These are phyloP conservation scores for Cariama cristata DNA, from an alignment of 2,113 vertebrate genomes.

Conservation along the genomic window DNA sequence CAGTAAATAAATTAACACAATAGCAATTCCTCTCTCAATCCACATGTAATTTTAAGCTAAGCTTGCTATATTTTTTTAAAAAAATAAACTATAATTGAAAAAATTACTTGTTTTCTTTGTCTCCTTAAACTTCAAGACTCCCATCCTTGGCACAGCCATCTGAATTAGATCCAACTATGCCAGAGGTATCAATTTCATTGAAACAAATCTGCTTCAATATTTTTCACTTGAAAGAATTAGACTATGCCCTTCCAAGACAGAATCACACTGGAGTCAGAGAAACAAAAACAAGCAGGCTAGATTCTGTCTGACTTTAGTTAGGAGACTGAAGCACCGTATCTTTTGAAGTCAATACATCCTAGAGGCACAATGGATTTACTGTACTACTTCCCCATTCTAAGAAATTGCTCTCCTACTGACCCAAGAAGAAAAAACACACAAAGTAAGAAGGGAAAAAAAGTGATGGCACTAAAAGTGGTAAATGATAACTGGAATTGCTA, in stretches of 20 bases:
- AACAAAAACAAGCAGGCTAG: slow-evolving; percentile 20
- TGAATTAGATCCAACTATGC: slow-evolving; percentile 28
- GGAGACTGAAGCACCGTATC: not conserved
- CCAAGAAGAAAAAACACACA: not conserved
- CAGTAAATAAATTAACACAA: not conserved
- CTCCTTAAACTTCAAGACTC: slow-evolving; percentile 2
- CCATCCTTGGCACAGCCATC: not conserved
- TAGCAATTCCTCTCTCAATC: not conserved
- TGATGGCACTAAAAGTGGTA: not conserved
- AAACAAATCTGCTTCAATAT: slow-evolving; percentile 26
- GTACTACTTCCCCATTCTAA: not conserved
- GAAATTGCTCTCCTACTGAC: slow-evolving; percentile 2
- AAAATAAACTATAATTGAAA: not conserved
- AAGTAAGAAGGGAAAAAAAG: not conserved
- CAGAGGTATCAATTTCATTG: slow-evolving; percentile 48
- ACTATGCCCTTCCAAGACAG: not conserved
- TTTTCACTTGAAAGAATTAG: slow-evolving; percentile 51
- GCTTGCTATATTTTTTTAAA: not conserved
- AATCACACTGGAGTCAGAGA: not conserved
- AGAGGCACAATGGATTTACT: slow-evolving; percentile 55
- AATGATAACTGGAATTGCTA: not conserved
- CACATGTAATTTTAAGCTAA: not conserved
- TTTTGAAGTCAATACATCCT: slow-evolving; percentile 27
- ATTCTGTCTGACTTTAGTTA: not conserved
- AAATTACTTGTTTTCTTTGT: not conserved